A percentile compares a stretch with the other conserved stretches of the same genome.
Conservation (phyloP, 2,888 invertebrate genomes). For the Apotomis betuletana region DNA sequence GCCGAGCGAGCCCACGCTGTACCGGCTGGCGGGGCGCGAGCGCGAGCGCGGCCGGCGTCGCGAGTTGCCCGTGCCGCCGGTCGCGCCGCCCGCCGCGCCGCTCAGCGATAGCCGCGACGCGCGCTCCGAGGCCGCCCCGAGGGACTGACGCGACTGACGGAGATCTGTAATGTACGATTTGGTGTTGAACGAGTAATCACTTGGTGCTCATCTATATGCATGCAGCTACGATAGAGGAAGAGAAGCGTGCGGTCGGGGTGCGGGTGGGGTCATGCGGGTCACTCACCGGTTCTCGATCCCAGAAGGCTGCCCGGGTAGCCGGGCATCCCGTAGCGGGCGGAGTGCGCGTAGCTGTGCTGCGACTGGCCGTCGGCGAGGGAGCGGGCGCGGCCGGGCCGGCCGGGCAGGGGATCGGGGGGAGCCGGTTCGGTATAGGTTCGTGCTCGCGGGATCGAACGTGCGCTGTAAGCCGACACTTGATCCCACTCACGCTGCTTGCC, state of each 20-base stretch:
- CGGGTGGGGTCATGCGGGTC: slow-evolving; percentile 43
- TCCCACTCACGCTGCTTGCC: slow-evolving; percentile 91
- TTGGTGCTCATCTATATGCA: slow-evolving; percentile 26
- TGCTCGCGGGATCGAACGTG: slow-evolving; percentile 94
- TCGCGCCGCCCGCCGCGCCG: slow-evolving; percentile 85
- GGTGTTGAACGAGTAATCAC: not conserved
- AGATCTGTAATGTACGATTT: slow-evolving; percentile 84
- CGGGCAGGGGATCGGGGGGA: slow-evolving; percentile 88
- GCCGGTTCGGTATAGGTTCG: slow-evolving; percentile 89
- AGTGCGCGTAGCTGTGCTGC: slow-evolving; percentile 94
- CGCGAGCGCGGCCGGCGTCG: slow-evolving; percentile 90
- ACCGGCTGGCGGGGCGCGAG: slow-evolving; percentile 91
- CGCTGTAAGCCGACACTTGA: slow-evolving; percentile 93
- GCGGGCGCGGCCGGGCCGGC: slow-evolving; percentile 89
- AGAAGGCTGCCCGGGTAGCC: slow-evolving; percentile 88
- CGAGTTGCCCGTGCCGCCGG: slow-evolving; percentile 85
- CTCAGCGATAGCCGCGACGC: slow-evolving; percentile 90
- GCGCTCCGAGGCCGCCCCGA: slow-evolving; percentile 92
- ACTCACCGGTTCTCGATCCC: slow-evolving; percentile 78
- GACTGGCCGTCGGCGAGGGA: slow-evolving; percentile 95
- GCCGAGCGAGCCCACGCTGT: slow-evolving; percentile 91
- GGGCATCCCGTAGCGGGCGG: slow-evolving; percentile 89
- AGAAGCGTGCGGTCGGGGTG: slow-evolving; percentile 47
- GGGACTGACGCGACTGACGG: slow-evolving; percentile 92
- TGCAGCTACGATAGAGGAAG: slow-evolving; percentile 42